Percentiles rank a stretch among this genome's conserved stretches.
These are phyloP conservation scores for Enchytraeus crypticus DNA, from an alignment of 2,888 invertebrate genomes.

Conservation along the genomic window DNA sequence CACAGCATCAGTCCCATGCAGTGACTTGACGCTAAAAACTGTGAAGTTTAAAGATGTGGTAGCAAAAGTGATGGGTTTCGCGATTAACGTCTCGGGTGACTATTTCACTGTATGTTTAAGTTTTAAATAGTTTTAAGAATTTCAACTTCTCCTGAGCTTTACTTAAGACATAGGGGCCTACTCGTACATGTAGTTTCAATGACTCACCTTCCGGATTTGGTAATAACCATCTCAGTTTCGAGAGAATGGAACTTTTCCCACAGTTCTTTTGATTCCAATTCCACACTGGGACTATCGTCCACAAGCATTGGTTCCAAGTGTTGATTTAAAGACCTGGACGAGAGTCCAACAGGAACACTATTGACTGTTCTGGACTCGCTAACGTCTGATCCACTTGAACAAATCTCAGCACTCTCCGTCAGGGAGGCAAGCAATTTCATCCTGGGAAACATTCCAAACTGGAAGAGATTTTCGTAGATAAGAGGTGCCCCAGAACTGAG, in stretches of 20 bases:
- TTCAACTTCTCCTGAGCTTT: neutral
- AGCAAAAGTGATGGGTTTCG: neutral
- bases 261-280: conserved; percentile 53
- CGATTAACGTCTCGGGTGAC: neutral
- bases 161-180: neutral
- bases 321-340: no score
- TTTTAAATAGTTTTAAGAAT: neutral
- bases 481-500: no score
- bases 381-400: neutral
- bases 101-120: neutral
- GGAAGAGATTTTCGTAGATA: no score
- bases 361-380: no score
- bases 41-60: conserved; percentile 4
- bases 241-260: conserved; percentile 50
- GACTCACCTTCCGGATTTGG: conserved; percentile 53
- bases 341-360: no score
- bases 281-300: conserved; percentile 97
- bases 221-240: conserved; percentile 53
- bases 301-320: no score
- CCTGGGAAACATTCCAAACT: no score
- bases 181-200: neutral
- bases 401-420: neutral
- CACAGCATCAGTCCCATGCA: no score
- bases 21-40: no score
- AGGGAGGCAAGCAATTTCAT: no score